phyloP scores from a whole-genome alignment of 2,888 invertebrate species.

The Plagiodera versicolora region DNA sequence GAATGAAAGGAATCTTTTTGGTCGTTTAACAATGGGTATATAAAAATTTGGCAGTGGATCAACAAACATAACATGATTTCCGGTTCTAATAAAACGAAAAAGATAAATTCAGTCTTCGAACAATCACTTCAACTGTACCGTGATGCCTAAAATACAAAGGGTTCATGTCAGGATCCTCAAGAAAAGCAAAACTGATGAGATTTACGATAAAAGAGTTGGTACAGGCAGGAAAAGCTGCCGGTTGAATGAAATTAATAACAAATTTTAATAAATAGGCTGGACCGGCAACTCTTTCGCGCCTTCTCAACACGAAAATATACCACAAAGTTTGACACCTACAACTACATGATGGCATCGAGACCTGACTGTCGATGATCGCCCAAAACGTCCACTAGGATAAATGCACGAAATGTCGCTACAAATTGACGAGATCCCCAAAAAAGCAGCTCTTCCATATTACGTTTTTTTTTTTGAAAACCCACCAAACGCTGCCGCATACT shows the following conservation, averaged over 20 bases:
- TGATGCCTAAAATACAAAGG: slow-evolving; percentile 28
- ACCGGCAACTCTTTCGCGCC: slow-evolving; percentile 21
- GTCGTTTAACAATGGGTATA: background rate
- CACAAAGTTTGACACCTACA: slow-evolving; percentile 19
- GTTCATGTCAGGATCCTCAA: slow-evolving; percentile 18
- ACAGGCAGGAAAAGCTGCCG: slow-evolving; percentile 15
- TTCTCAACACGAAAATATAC: slow-evolving; percentile 29
- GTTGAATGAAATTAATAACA: slow-evolving; percentile 16
- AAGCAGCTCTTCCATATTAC: no score
- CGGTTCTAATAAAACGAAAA: slow-evolving; percentile 6
- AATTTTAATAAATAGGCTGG: slow-evolving; percentile 33
- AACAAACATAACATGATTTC: background rate
- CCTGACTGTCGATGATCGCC: background rate
- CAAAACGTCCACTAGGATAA: background rate
- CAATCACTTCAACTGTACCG: slow-evolving; percentile 27
- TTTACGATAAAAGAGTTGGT: slow-evolving; percentile 10
- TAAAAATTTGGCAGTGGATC: slow-evolving; percentile 12
- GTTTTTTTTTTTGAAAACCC: no score
- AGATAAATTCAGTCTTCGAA: slow-evolving; percentile 29
- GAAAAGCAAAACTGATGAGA: slow-evolving; percentile 13
- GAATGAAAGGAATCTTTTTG: background rate
- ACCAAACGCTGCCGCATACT: background rate
- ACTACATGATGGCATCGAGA: slow-evolving; percentile 22
- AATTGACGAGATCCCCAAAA: no score
- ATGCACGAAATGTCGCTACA: no score